phyloP scores from a whole-genome alignment of 92 coral and sea anemone genomes.

The Virgularia gustaviana region DNA sequence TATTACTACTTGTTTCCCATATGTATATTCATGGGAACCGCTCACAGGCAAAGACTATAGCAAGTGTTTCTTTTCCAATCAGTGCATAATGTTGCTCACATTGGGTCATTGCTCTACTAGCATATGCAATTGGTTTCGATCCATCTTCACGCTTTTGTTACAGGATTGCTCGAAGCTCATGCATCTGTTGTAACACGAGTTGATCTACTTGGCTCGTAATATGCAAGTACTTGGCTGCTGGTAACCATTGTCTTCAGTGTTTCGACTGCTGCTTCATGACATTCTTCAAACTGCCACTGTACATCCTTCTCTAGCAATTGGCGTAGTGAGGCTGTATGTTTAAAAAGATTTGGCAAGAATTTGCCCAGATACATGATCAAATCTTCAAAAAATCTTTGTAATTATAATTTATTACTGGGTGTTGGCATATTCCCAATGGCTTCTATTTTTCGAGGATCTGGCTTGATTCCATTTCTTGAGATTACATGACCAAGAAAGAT shows the following conservation, averaged over 20 bases:
- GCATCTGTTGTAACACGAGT: constrained; percentile 39
- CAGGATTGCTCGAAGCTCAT: neutral
- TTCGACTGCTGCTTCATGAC: neutral
- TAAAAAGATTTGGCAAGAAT: constrained; percentile 39
- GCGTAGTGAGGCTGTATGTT: constrained; percentile 34
- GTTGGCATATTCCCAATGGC: constrained; percentile 35
- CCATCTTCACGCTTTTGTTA: neutral
- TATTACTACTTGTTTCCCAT: constrained; percentile 4
- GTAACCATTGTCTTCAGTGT: constrained; percentile 27
- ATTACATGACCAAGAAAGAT: constrained; percentile 46
- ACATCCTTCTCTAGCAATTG: constrained; percentile 34
- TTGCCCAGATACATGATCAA: constrained; percentile 31
- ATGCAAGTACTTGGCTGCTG: constrained; percentile 9
- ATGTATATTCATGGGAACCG: constrained; percentile 8
- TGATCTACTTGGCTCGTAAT: neutral
- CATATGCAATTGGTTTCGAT: constrained; percentile 3
- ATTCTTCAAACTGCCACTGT: constrained; percentile 21
- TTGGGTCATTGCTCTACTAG: constrained; percentile 1
- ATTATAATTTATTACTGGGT: constrained; percentile 10
- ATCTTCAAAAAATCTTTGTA: constrained; percentile 23
- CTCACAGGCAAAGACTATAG: constrained; percentile 4
- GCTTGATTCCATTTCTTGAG: constrained; percentile 46
- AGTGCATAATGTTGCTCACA: neutral
- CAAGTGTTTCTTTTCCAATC: too few species aligned
- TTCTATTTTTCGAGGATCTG: constrained; percentile 30